Evolutionary conservation across 1,140 invertebrate genomes (phyloP).

Genomic region (Protaetia brevitarsis): DNA sequence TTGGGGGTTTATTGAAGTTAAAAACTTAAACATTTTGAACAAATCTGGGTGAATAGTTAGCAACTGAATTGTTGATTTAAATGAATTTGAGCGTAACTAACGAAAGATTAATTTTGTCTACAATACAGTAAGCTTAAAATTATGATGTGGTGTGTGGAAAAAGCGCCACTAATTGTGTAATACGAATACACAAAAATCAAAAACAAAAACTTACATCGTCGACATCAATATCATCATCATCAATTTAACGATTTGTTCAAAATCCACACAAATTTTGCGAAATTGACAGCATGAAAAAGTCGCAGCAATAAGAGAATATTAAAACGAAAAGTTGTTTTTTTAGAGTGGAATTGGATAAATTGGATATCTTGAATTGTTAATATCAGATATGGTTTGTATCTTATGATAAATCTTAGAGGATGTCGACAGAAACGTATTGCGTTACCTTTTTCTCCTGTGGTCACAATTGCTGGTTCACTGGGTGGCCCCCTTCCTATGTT

Average conservation of each 20-base stretch:
- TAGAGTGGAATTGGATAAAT: not conserved
- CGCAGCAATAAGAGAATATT: not conserved
- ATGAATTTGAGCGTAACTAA: not conserved
- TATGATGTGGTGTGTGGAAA: conserved; percentile 29
- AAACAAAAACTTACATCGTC: conserved; percentile 39
- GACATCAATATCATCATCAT: conserved; percentile 14
- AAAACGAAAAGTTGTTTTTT: not conserved
- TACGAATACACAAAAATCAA: conserved; percentile 36
- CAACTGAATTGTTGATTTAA: not conserved
- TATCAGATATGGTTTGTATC: too few relatives aligned
- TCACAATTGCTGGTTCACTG: conserved; percentile 81
- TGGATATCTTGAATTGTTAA: too few relatives aligned
- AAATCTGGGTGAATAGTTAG: too few relatives aligned
- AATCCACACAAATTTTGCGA: conserved; percentile 23
- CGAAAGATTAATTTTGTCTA: conserved; percentile 8
- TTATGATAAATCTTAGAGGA: too few relatives aligned
- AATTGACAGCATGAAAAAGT: conserved; percentile 15
- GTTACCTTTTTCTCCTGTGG: conserved; percentile 96
- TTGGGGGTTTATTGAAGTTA: too few relatives aligned
- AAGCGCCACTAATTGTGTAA: conserved; percentile 37
- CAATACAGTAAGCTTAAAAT: not conserved
- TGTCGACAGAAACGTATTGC: too few relatives aligned
- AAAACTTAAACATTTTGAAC: too few relatives aligned
- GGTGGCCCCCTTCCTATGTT: conserved; percentile 85
- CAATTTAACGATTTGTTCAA: conserved; percentile 26